Base-by-base conservation (phyloP, 2,888 invertebrate genomes). In the Azorinus chamasolen region DNA sequence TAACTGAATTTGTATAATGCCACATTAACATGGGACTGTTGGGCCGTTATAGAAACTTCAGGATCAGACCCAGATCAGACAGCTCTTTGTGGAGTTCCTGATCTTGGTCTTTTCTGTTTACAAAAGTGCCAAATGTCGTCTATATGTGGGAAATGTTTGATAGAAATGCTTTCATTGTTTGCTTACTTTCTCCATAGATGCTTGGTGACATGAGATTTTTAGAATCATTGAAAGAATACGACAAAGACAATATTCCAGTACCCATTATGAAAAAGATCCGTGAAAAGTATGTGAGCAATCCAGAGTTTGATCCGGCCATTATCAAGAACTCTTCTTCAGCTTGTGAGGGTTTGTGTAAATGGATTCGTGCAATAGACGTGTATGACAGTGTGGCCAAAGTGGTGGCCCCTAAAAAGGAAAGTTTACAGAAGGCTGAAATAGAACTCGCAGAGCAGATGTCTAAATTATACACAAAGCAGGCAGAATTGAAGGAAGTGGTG, bases 281-380 rank as follows among this genome's bases (percentile, higher is more conserved):
- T 18, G 88, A 88, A 16, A 83, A 81, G 10, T 93, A 93, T 78
- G 90, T 91, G 45, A 86, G 70, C 54, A 92, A 93, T 80, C 88
- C 90, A 5, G 93, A 91, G 20, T 93, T 93, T 84, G 89, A 91
- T 70, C 93, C 93, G 5, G 88, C 88, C 16, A 87, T 90, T 24
- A 91, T 93, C 53, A 91, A 91, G 68, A 92, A 92, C 46, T 88
- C 90, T n/a, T 93, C 93, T 0, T 92, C 92, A 25, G 93, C 93
- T 8, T 92, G 92, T 86, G 93, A 93, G 68, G 93, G 93, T 46
- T 83, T 93, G 32, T 93, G 93, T 79, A 91, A 91, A 76, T 93
- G 93, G 93, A 91, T 93, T 39, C 85, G 88, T 37, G 93, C 93
- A 54, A 87, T 93, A 54, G 91, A 91, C 45, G 90, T 90, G 57